Conservation (phyloP, 2,888 invertebrate genomes). For the Tyria jacobaeae region DNA sequence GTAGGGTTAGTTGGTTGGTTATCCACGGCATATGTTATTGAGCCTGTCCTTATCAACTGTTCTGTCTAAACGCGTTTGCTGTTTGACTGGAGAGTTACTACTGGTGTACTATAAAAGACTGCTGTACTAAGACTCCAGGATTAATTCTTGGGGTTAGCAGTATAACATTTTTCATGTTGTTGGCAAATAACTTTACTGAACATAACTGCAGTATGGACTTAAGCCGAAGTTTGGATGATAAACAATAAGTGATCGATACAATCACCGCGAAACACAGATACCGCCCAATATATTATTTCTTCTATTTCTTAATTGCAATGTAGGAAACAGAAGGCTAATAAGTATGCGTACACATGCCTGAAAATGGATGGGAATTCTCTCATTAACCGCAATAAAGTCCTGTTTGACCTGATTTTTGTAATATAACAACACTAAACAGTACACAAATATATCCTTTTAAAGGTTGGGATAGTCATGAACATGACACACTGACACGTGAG, state of each 20-base stretch:
- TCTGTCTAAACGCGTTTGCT: too few relatives aligned
- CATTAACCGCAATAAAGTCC: neutral
- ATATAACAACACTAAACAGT: constrained; percentile 6
- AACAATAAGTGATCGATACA: too few relatives aligned
- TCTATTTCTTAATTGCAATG: too few relatives aligned
- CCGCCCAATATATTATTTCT: neutral
- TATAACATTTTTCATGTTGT: too few relatives aligned
- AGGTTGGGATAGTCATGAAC: constrained; percentile 34
- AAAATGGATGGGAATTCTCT: neutral
- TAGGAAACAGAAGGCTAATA: neutral
- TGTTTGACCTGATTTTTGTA: neutral
- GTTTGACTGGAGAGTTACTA: too few relatives aligned
- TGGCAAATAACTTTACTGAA: too few relatives aligned
- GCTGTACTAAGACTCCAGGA: too few relatives aligned
- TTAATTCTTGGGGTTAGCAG: too few relatives aligned
- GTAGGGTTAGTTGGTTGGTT: neutral
- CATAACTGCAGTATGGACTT: too few relatives aligned
- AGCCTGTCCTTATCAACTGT: neutral
- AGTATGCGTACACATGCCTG: neutral
- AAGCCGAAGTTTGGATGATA: too few relatives aligned
- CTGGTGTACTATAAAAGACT: too few relatives aligned
- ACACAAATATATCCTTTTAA: constrained; percentile 23
- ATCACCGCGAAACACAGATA: neutral
- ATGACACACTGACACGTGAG: constrained; percentile 68
- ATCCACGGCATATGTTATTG: neutral